Base-by-base conservation (phyloP, 1,140 invertebrate genomes). In the Drosophila rhopaloa region DNA sequence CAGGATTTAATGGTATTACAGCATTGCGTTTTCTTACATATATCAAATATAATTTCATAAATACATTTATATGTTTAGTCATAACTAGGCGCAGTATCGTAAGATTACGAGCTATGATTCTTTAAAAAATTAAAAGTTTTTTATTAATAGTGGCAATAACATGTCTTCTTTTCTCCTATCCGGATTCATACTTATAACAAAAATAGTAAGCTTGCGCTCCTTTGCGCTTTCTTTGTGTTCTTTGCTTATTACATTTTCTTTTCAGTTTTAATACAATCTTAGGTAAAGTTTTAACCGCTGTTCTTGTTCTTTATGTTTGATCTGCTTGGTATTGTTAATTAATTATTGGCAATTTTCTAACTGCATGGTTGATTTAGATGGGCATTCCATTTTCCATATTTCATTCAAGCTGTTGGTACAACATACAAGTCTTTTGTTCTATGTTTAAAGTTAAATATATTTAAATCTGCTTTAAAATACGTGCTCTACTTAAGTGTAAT, bases 281-380 rank as follows among this genome's bases (percentile, higher is more conserved):
- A 89, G 84, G 84, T 89, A 89, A 90, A 81, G 80, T 80, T 84
- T 51, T 54, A 71, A 66, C 58, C 19, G 43, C 59, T 54, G 16
- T 78, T 50, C 76, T 59, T 71, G 48, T 80, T 58, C 63, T 76
- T 53, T 56, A 29, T 53, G 40, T 75, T 68, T 68, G 55, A 77
- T 38, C 61, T 78, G 67, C 63, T 62, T 72, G 57, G 50, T 75
- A 56, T 74, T 51, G 47, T 74, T 80, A 84, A 78, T 70, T 89
- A 78, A 75, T 89, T 83, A 89, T 89, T 89, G 84, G 84, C 84
- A 89, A 90, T 89, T 89, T 57, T 89, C 84, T 89, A 89, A 89
- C 85, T 89, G 84, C 84, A 89, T 89, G 84, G 62, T 68, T 76
- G 41, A 68, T 77, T 79, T 61, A 62, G 61, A 67, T 81, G 56